Evolutionary conservation across 2,888 invertebrate species (phyloP).

Genomic region (Heteromurus nitidus): DNA sequence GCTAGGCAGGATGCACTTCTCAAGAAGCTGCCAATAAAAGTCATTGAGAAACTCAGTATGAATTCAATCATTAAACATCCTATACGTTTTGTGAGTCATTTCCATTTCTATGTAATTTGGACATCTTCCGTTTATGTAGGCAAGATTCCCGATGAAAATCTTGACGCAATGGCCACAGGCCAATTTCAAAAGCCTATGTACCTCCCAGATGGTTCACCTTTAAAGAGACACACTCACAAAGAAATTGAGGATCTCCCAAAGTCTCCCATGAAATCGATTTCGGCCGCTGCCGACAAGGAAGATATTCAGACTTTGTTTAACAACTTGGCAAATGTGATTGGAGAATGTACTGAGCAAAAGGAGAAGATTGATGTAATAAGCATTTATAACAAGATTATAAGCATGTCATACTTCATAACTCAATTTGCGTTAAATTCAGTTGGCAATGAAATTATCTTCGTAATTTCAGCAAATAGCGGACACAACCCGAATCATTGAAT

Average conservation of each 20-base stretch:
- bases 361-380: constrained; percentile 56
- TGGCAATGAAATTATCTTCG: neutral
- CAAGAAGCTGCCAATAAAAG: constrained; percentile 64
- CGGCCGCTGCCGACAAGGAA: constrained; percentile 36
- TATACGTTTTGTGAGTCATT: too few relatives aligned
- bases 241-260: neutral
- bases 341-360: constrained; percentile 64
- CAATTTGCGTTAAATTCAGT: too few relatives aligned
- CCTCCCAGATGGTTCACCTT: constrained; percentile 49
- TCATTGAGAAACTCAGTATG: constrained; percentile 69
- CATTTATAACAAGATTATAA: too few relatives aligned
- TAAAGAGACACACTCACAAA: neutral
- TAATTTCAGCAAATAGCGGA: constrained; percentile 59
- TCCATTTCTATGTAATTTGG: too few relatives aligned
- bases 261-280: neutral
- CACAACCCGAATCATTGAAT: constrained; percentile 61
- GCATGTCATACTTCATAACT: too few relatives aligned
- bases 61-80: too few relatives aligned
- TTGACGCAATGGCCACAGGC: constrained; percentile 63
- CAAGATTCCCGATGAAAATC: constrained; percentile 66
- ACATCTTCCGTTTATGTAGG: too few relatives aligned
- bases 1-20: constrained; percentile 67
- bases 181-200: constrained; percentile 57
- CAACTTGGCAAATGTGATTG: constrained; percentile 68
- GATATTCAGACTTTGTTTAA: constrained; percentile 64